Evolutionary conservation across 1,140 invertebrate species (phyloP), one percentile per base, ranked within the genome.

Genomic region (Drosophila paulistorum): DNA sequence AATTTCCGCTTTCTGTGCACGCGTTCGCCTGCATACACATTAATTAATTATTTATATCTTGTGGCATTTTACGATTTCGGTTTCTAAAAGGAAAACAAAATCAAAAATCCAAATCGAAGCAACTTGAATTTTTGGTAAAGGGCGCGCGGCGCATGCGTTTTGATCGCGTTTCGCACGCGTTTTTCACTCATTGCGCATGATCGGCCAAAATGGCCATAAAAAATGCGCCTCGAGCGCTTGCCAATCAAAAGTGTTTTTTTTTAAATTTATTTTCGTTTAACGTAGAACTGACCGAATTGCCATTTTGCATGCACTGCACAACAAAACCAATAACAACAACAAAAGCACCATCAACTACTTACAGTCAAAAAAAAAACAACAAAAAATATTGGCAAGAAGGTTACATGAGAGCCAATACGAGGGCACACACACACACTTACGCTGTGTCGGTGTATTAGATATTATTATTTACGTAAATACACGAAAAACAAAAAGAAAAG

Each of bases 11-110:
- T 51, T 51, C 45, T 51, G 45, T 51, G 45, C 45, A 51, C 45
- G 45, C 45, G 7, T 23, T 10, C 7, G 2, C 5, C 26, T 23
- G n/a, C 23, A 48, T 26, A 17, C 42, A 51, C 57, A 61, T 68
- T 74, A 74, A 85, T 84, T 85, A 74, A 81, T 78, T 84, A 85
- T 84, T 77, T 84, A 84, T 77, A 69, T 80, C 42, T 77, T 67
- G 75, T 74, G 71, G 79, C 67, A 73, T 75, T 71, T 81, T 65
- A 85, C 77, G 81, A 70, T 77, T 81, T 74, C 67, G 70, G 82
- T 85, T 84, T 84, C 81, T 74, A 74, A 60, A 84, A 74, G 78
- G 77, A 84, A 84, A 39, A 39, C 13, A 10, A 11, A 11, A 39
- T 0, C 62, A 59, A 67, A 69, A 66, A n/a, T n/a, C 67, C 3